Conservation (phyloP, 2,113 vertebrate species). For the Etheostoma spectabile region DNA sequence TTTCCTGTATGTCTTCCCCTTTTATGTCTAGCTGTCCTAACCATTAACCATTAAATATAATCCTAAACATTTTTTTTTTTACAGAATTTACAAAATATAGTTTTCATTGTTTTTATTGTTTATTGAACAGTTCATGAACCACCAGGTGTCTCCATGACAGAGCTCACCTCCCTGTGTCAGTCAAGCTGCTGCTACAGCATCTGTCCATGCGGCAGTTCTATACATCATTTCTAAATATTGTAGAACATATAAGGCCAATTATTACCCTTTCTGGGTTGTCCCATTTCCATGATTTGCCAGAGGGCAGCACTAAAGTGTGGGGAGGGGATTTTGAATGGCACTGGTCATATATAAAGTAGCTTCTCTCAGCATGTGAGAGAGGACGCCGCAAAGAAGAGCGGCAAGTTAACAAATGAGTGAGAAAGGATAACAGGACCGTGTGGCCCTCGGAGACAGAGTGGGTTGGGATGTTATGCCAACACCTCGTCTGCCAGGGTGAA, state of each 20-base stretch:
- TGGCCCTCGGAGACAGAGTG: slow-evolving; percentile 73
- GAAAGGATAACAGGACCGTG: slow-evolving; percentile 69
- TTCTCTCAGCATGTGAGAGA: slow-evolving; percentile 65
- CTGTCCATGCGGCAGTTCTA: not conserved
- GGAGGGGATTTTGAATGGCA: slow-evolving; percentile 55
- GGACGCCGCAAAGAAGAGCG: slow-evolving; percentile 58
- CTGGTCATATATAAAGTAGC: slow-evolving; percentile 61
- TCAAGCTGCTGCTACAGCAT: not conserved
- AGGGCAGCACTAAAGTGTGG: slow-evolving; percentile 32
- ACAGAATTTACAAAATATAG: too few relatives aligned
- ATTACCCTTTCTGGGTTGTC: slow-evolving; percentile 25
- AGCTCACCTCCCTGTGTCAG: not conserved
- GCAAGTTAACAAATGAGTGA: slow-evolving; percentile 78
- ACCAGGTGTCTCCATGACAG: not conserved
- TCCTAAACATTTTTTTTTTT: too few relatives aligned
- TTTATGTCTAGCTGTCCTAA: too few relatives aligned
- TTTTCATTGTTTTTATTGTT: not conserved
- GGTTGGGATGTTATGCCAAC: slow-evolving; percentile 72
- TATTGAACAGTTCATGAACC: not conserved
- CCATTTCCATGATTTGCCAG: slow-evolving; percentile 35
- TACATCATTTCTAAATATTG: not conserved
- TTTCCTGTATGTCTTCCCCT: too few relatives aligned
- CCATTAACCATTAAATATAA: too few relatives aligned
- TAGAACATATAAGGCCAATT: not conserved
- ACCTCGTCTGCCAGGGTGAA: slow-evolving; percentile 80